Evolutionary conservation across 2,888 invertebrate species (phyloP).

Genomic region (Bellardia bayeri): DNA sequence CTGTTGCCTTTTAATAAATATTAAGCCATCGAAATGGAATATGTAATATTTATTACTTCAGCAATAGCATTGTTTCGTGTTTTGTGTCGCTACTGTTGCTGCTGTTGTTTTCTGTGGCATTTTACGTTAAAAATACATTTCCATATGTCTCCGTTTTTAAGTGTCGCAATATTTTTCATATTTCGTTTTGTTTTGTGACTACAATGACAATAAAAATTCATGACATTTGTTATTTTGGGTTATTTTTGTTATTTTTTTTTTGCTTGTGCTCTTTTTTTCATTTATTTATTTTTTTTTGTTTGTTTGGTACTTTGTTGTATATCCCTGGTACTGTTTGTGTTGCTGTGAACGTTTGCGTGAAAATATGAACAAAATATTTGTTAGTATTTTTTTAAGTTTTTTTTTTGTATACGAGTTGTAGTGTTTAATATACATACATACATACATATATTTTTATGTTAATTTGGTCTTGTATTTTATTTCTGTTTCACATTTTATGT

Average conservation of each 20-base stretch:
- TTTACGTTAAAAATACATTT: constrained; percentile 24
- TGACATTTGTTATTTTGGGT: constrained; percentile 62
- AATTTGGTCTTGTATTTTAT: constrained; percentile 48
- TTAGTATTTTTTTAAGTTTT: constrained; percentile 14
- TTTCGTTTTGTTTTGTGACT: constrained; percentile 25
- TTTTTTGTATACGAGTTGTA: constrained; percentile 35
- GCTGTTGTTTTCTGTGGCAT: background rate
- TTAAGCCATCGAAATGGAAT: constrained; percentile 58
- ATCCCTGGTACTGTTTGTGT: background rate
- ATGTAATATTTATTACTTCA: constrained; percentile 47
- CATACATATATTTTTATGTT: constrained; percentile 48
- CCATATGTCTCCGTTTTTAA: constrained; percentile 56
- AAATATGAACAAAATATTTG: constrained; percentile 51
- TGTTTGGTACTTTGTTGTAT: background rate
- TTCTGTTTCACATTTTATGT: background rate
- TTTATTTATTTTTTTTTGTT: constrained; percentile 7
- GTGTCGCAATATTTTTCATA: constrained; percentile 39
- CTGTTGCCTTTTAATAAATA: constrained; percentile 47
- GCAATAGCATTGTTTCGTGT: background rate
- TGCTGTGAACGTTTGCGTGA: constrained; percentile 46
- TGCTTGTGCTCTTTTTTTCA: background rate
- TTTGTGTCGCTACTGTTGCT: background rate
- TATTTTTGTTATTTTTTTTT: background rate
- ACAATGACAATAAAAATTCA: constrained; percentile 67
- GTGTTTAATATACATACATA: constrained; percentile 43